Evolutionary conservation across 2,888 invertebrate species (phyloP), one percentile per base, ranked within the genome.

Genomic region (Artemia sinica): DNA sequence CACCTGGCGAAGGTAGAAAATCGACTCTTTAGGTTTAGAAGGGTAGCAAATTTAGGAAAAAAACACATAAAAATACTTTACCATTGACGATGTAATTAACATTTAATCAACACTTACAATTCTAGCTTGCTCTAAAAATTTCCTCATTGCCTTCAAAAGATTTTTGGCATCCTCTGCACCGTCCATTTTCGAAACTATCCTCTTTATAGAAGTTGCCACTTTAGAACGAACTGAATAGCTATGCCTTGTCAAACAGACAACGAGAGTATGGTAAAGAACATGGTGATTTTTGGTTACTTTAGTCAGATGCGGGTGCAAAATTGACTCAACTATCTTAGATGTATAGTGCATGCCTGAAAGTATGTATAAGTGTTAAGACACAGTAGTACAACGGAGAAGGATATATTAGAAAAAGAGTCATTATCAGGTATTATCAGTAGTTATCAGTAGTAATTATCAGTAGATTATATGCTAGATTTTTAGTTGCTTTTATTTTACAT

Each of bases 211-310:
- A 0, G 79, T 77, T 51, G 84, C 77, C 68, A 88, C 86, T 68
- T 82, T 83, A 65, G 80, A 79, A 65, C 91, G 81, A 0, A 86
- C 84, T 52, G 80, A 75, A 70, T 82, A 82, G 65, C 83, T 82
- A 2, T 84, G 82, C 3, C 85, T 83, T 12, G 86, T 83, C 48
- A 87, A 79, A 69, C 86, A 85, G 72, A 83, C 82, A 67, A 90
- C 79, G 49, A 92, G 80, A 0, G 88, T 88, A 74, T 84, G 83
- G 75, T 86, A 85, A 67, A 90, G 78, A 0, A 87, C 85, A 4
- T 83, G 83, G 18, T 83, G 78, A 73, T 82, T 81, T 18, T 86
- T 86, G 73, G 83, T 84, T 72, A 89, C 78, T 76, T 84, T 84
- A 73, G 82, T 82, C 12, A 81, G 81, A 79, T 88, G 87, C 73